A percentile compares a stretch with the other conserved stretches of the same genome.
These are phyloP conservation scores for Neoaliturus tenellus DNA, from an alignment of 2,888 invertebrate genomes.

Conservation along the genomic window DNA sequence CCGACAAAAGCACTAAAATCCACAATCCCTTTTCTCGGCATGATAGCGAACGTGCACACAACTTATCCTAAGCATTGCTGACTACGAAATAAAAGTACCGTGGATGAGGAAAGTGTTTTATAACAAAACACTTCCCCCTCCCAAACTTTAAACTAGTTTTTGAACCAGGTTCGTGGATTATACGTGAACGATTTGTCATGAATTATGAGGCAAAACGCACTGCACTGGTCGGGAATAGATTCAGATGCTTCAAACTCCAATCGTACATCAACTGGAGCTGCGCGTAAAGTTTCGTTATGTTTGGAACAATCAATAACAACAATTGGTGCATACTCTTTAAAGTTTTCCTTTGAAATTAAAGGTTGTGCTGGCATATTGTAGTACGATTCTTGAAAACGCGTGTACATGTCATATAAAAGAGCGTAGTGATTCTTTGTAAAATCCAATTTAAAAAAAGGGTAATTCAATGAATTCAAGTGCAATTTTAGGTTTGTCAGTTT, in stretches of 20 bases:
- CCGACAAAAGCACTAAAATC: background rate
- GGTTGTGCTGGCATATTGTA: constrained; percentile 66
- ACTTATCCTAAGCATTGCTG: background rate
- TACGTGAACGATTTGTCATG: constrained; percentile 65
- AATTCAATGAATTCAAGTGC: constrained; percentile 61
- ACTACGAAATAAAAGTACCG: background rate
- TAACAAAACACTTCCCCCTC: background rate
- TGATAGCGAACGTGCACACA: background rate
- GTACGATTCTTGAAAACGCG: constrained; percentile 64
- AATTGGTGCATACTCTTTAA: constrained; percentile 65
- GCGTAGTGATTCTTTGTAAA: constrained; percentile 66
- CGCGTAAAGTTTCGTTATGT: constrained; percentile 66
- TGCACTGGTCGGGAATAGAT: constrained; percentile 65
- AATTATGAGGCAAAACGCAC: constrained; percentile 66
- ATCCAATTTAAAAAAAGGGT: constrained; percentile 69
- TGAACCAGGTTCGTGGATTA: constrained; percentile 63
- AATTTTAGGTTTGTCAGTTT: constrained; percentile 67
- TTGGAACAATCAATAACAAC: background rate
- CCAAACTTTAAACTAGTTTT: constrained; percentile 59
- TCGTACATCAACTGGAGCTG: constrained; percentile 66
- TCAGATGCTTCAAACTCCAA: constrained; percentile 66
- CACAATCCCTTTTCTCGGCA: background rate
- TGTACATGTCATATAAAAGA: constrained; percentile 67
- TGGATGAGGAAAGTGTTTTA: background rate
- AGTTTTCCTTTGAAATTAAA: constrained; percentile 61